Evolutionary conservation across 2,797 vertebrate genomes (phyloP), one percentile per base, ranked within the genome.

Genomic region (Aselliscus stoliczkanus): DNA sequence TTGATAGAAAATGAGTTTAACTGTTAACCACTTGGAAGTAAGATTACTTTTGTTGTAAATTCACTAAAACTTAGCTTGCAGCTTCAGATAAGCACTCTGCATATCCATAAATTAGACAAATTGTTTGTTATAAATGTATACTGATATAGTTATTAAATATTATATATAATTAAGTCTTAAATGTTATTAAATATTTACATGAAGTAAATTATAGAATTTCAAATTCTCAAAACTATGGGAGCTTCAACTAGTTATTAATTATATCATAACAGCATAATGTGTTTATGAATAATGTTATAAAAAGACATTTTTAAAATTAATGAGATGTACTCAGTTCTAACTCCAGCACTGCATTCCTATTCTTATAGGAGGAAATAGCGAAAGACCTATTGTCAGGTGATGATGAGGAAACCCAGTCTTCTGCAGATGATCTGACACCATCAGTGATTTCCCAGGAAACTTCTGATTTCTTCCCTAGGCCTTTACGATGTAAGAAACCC

Each of bases 351-450:
- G 88, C 34, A 75, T 42, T 97, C 87, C 85, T 95, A 21, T 96
- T 94, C 25, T 96, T 86, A 7, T 83, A 99, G 99, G 99, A 99
- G 98, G 99, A 99, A 98, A 99, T 99, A 83, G 99, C 99, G 58
- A 99, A 99, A 98, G 99, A 99, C 97, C 98, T 99, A 47, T 97
- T 99, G 93, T 99, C 99, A 0, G 99, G 99, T 80, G 99, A 99
- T 98, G 99, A 99, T 95, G 99, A 99, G 98, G 99, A 99, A 98
- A 99, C 99, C 5, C 99, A 99, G 97, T 99, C 99, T 37, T 99
- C 99, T 72, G 99, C 99, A 77, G 99, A 99, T 98, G 99, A 99
- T 96, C 98, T 99, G 90, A 99, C 99, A 31, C 99, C 99, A 14
- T 99, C 99, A 12, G 99, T 99, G 95, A 99, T 99, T 64, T 99